Evolutionary conservation across 1,140 invertebrate genomes (phyloP).

Genomic region (Platyura marginata): DNA sequence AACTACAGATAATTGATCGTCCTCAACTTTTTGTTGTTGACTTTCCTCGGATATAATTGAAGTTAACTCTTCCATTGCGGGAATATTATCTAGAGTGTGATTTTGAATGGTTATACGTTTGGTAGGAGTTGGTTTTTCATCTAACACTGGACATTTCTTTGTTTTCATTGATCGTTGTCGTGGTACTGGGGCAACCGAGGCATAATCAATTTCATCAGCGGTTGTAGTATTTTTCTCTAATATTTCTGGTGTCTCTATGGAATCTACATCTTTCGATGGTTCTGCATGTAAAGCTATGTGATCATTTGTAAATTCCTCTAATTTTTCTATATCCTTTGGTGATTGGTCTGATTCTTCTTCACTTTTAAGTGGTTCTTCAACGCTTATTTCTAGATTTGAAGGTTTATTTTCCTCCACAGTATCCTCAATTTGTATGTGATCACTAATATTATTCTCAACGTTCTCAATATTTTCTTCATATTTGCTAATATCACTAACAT

Average conservation of each 20-base stretch:
- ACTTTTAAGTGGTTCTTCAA: neutral
- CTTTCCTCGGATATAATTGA: constrained; percentile 4
- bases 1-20: neutral
- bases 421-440: constrained; percentile 7
- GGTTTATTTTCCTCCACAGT: constrained; percentile 12
- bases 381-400: neutral
- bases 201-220: neutral
- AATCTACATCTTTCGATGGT: neutral
- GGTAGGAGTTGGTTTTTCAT: neutral
- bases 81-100: too few relatives aligned
- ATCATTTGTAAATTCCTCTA: neutral
- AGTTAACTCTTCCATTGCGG: neutral
- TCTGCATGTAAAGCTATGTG: neutral
- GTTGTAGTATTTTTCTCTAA: neutral
- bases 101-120: too few relatives aligned
- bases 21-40: constrained; percentile 1
- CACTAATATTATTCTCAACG: constrained; percentile 11
- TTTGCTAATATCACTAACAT: constrained; percentile 5
- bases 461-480: constrained; percentile 4
- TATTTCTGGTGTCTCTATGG: neutral
- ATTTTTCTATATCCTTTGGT: constrained; percentile 2
- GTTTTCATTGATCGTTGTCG: neutral
- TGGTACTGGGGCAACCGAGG: neutral
- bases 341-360: neutral
- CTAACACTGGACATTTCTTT: neutral